Evolutionary conservation across 2,113 vertebrate species (phyloP).

Genomic region (Leptocoma aspasia): DNA sequence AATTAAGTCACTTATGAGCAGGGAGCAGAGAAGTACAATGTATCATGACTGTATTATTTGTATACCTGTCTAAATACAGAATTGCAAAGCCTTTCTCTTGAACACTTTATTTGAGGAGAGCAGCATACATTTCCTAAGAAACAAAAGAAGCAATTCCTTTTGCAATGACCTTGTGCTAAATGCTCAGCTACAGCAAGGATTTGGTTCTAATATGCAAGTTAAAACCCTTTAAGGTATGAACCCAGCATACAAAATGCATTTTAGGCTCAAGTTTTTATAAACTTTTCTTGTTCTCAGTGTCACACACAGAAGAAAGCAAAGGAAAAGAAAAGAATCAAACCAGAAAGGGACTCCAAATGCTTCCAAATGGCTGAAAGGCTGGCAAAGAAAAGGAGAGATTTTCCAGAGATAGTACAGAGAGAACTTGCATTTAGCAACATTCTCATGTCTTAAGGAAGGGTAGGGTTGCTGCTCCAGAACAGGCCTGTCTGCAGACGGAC

Average conservation of each 20-base stretch:
- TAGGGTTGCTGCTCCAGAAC: accelerated
- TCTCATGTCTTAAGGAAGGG: background rate
- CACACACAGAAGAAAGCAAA: background rate
- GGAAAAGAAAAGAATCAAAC: background rate
- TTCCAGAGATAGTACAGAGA: background rate
- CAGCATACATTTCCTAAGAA: background rate
- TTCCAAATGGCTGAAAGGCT: background rate
- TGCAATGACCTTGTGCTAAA: background rate
- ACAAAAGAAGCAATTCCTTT: background rate
- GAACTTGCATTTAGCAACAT: background rate
- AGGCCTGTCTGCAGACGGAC: background rate
- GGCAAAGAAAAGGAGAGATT: background rate
- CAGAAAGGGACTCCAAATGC: background rate
- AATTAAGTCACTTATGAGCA: background rate
- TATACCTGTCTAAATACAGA: background rate
- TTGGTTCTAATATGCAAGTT: background rate
- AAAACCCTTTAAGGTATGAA: background rate
- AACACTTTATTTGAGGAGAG: background rate
- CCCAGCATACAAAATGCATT: background rate
- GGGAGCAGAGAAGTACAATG: background rate
- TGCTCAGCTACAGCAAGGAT: background rate
- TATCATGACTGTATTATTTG: background rate
- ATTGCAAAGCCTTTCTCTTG: background rate
- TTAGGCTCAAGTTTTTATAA: background rate
- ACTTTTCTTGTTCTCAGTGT: background rate